Conservation (phyloP, 1,140 invertebrate genomes). For the Drosophila pectinifera region DNA sequence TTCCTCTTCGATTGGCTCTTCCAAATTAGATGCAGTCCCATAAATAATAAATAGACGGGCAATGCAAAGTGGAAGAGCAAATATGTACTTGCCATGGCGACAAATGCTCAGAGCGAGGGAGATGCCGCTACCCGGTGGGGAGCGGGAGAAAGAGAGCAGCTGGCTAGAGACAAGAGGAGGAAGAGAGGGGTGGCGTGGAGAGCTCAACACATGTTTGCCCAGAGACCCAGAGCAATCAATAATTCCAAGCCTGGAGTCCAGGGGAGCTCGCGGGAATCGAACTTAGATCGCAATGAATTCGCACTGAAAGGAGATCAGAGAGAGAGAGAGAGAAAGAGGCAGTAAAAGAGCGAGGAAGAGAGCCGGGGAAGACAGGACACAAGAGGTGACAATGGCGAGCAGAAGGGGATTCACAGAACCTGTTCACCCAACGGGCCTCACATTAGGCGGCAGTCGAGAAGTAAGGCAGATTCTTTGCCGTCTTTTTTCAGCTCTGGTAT, state of each 20-base stretch:
- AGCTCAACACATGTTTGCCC: slow-evolving; percentile 64
- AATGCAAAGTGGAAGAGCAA: slow-evolving; percentile 63
- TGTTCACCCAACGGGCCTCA: slow-evolving; percentile 52
- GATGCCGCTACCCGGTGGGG: not conserved
- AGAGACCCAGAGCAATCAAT: slow-evolving; percentile 82
- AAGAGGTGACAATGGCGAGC: slow-evolving; percentile 9
- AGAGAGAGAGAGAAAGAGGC: not conserved
- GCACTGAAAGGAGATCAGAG: slow-evolving; percentile 14
- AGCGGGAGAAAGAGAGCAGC: not conserved
- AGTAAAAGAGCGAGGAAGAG: not conserved
- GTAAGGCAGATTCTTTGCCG: slow-evolving; percentile 45
- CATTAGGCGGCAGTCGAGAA: slow-evolving; percentile 50
- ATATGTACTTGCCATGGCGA: slow-evolving; percentile 69
- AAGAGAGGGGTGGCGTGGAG: not conserved
- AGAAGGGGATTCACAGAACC: slow-evolving; percentile 22
- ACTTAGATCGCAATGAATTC: slow-evolving; percentile 47
- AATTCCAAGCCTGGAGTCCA: slow-evolving; percentile 38
- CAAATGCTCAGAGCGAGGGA: slow-evolving; percentile 51
- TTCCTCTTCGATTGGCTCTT: slow-evolving; percentile 25
- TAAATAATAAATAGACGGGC: slow-evolving; percentile 79
- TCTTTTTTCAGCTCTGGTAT: slow-evolving; percentile 34
- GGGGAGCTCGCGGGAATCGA: slow-evolving; percentile 4
- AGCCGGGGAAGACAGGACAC: not conserved
- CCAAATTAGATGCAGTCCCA: slow-evolving; percentile 64
- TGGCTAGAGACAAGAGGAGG: not conserved